These are phyloP conservation scores for Chrysotoxum bicinctum DNA, from an alignment of 2,888 invertebrate species.

Conservation along the genomic window DNA sequence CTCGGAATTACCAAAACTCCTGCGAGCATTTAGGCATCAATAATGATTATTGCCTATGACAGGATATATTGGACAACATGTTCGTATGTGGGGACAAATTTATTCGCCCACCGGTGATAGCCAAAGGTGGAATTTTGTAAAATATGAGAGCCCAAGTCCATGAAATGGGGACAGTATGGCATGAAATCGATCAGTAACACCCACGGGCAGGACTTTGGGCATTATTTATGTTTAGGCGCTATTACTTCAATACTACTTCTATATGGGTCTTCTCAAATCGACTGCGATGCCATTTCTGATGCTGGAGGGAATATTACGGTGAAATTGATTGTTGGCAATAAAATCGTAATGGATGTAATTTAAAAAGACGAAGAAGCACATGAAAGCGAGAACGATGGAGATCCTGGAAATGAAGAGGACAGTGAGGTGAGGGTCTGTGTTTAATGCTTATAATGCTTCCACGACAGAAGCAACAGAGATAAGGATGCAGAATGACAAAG, in stretches of 20 bases:
- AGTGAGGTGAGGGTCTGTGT: neutral
- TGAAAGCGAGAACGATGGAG: neutral
- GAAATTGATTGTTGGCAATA: conserved; percentile 68
- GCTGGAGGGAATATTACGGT: conserved; percentile 54
- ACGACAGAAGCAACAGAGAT: conserved; percentile 12
- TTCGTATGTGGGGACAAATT: conserved; percentile 53
- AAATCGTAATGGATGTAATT: conserved; percentile 64
- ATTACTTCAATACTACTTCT: conserved; percentile 35
- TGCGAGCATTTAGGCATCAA: conserved; percentile 44
- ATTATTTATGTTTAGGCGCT: conserved; percentile 57
- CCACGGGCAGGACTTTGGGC: conserved; percentile 53
- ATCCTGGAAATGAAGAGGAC: neutral
- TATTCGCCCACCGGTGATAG: conserved; percentile 35
- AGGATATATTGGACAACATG: conserved; percentile 63
- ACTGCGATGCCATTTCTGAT: conserved; percentile 23
- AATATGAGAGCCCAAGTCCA: conserved; percentile 30
- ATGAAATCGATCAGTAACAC: conserved; percentile 60
- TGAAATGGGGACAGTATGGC: conserved; percentile 27
- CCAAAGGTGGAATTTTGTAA: conserved; percentile 66
- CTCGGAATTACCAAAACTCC: conserved; percentile 17
- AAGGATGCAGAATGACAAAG: conserved; percentile 42
- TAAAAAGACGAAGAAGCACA: conserved; percentile 37
- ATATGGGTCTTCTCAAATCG: conserved; percentile 8
- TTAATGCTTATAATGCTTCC: conserved; percentile 20
- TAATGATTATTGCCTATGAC: conserved; percentile 69